Evolutionary conservation across 2,888 invertebrate genomes (phyloP).

Genomic region (Lapara coniferarum): DNA sequence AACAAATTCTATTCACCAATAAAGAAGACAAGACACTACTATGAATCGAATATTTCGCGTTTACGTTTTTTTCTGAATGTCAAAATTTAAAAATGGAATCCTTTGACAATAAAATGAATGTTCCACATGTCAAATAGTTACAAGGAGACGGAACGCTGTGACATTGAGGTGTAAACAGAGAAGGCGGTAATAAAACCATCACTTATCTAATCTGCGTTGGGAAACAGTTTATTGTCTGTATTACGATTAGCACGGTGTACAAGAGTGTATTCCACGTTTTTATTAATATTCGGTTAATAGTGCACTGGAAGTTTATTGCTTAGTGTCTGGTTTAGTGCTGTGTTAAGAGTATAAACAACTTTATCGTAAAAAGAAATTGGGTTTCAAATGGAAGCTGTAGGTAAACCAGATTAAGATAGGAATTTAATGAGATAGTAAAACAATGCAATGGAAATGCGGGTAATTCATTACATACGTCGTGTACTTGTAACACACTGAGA

Average conservation of each 20-base stretch:
- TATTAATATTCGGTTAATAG: conserved; percentile 16
- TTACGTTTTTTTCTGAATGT: background rate
- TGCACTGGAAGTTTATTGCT: conserved; percentile 5
- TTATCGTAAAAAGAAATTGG: background rate
- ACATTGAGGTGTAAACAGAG: conserved; percentile 25
- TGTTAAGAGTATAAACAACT: background rate
- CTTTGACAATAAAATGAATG: conserved; percentile 1
- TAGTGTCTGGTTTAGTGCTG: background rate
- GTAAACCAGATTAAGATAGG: too few relatives aligned
- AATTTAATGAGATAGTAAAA: too few relatives aligned
- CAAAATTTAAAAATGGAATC: conserved; percentile 14
- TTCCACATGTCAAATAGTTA: conserved; percentile 13
- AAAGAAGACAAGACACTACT: background rate
- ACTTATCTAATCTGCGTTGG: conserved; percentile 44
- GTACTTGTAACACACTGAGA: too few relatives aligned
- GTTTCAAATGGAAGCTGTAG: background rate
- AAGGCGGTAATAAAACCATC: conserved; percentile 25
- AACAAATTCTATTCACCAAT: background rate
- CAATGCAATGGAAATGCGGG: too few relatives aligned
- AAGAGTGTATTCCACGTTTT: conserved; percentile 15
- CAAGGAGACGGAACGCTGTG: conserved; percentile 1
- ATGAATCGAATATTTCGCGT: background rate
- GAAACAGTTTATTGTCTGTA: conserved; percentile 36
- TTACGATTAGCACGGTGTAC: conserved; percentile 17
- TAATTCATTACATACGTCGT: too few relatives aligned